phyloP scores from a whole-genome alignment of 2,113 vertebrate species.

The Jacana jacana region DNA sequence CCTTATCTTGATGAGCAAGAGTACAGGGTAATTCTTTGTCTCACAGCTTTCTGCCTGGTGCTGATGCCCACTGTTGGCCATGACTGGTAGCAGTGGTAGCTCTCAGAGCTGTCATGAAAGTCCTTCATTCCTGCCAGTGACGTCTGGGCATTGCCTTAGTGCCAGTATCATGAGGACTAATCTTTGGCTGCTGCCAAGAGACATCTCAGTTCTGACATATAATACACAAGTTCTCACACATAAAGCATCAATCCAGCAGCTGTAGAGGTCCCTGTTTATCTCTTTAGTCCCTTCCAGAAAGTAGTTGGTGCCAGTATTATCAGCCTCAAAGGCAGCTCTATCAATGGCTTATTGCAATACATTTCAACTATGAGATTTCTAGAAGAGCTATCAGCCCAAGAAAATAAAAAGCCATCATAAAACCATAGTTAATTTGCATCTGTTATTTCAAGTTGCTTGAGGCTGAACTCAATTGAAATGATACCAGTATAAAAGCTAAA shows the following conservation, averaged over 20 bases:
- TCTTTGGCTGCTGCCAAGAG: background rate
- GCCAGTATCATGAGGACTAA: background rate
- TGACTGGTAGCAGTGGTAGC: background rate
- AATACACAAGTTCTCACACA: background rate
- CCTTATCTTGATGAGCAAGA: background rate
- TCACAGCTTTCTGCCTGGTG: background rate
- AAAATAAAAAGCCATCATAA: background rate
- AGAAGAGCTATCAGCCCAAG: background rate
- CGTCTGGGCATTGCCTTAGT: background rate
- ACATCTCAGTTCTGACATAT: background rate
- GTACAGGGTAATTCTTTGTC: slow-evolving; percentile 11
- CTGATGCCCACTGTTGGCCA: background rate
- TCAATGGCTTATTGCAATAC: background rate
- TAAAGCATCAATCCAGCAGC: background rate
- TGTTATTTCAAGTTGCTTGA: background rate
- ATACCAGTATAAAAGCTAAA: background rate
- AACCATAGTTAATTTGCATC: background rate
- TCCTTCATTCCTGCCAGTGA: background rate
- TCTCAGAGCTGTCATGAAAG: background rate
- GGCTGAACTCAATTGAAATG: background rate
- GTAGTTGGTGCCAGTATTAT: background rate
- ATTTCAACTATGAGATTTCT: background rate
- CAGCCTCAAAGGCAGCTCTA: background rate
- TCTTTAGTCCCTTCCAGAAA: background rate
- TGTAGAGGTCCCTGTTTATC: background rate